Base-by-base conservation (phyloP, 2,888 invertebrate species). In the Crematogaster levior region DNA sequence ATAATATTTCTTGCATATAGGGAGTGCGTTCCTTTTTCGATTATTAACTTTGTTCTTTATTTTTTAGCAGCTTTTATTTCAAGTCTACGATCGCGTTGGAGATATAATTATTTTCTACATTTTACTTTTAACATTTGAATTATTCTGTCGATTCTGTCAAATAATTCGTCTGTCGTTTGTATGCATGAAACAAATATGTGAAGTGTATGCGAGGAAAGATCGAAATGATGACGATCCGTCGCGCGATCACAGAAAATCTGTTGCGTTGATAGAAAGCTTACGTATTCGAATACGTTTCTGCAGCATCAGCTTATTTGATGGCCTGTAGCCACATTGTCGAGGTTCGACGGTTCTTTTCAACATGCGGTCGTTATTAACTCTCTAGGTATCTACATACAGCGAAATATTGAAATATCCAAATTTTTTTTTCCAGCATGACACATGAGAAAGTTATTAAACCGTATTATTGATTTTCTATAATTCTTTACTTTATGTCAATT, bases 181-280 rank as follows among this genome's bases (percentile, higher is more conserved):
- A 27, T 30, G 34, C 37, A 73, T n/a, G 85, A 80, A 24, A 65
- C 27, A 37, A 30, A 15, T 15, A n/a, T 3, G 12, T 70, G 21
- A 43, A 18, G 27, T 48, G 40, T 75, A 58, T 27, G 70, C 61
- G 70, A 56, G 48, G 27, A 66, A 40, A 81, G 65, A 81, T 84
- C 68, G 73, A 75, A 70, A 70, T 7, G 58, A 73, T 37, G 66
- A 3, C 6, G 66, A 81, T 82, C 82, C 83, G 34, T 12, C 34
- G 82, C 70, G 84, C 80, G 89, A 86, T 89, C 84, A 51, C 53
- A 63, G 84, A 87, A 88, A 89, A 87, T 75, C 88, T 86, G 86
- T 85, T 81, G 83, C 84, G 58, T 82, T 81, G 70, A 63, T 34
- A 77, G 68, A 80, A 75, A 83, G 84, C 85, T 83, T 87, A 85